Percentiles rank a stretch among this genome's conserved stretches.
Evolutionary conservation across 1,140 invertebrate species (phyloP).

Genomic region (Euwallacea fornicatus): DNA sequence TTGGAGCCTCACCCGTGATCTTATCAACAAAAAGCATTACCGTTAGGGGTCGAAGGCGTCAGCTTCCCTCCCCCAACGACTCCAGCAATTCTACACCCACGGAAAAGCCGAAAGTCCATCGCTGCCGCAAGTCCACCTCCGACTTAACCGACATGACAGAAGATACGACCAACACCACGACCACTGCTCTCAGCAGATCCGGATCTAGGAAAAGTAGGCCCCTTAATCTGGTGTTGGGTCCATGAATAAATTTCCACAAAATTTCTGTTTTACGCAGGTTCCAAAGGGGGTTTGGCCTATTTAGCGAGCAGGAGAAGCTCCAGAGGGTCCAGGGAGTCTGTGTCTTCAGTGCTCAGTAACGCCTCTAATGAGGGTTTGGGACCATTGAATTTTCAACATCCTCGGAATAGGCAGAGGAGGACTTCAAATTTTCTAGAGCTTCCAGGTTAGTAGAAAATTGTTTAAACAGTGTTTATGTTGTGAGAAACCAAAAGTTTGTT

Average conservation of each 20-base stretch:
- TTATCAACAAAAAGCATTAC: too few relatives aligned
- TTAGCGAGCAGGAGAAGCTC: constrained; percentile 73
- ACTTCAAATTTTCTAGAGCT: constrained; percentile 86
- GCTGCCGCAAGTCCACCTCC: constrained; percentile 70
- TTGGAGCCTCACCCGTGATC: too few relatives aligned
- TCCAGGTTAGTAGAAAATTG: constrained; percentile 62
- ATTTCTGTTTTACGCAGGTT: constrained; percentile 17
- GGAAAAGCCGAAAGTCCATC: constrained; percentile 40
- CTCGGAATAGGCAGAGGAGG: constrained; percentile 70
- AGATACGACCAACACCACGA: constrained; percentile 61
- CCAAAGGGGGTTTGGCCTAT: constrained; percentile 65
- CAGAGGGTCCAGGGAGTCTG: constrained; percentile 69
- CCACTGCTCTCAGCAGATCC: constrained; percentile 63
- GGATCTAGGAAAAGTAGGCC: constrained; percentile 59
- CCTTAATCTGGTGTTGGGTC: not conserved
- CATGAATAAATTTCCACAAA: constrained; percentile 1
- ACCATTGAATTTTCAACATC: constrained; percentile 74
- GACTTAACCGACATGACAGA: constrained; percentile 69
- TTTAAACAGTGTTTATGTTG: not conserved
- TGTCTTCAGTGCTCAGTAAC: constrained; percentile 68
- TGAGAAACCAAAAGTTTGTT: not conserved
- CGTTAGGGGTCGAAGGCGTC: constrained; percentile 27
- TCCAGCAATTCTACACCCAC: constrained; percentile 47
- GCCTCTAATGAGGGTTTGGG: constrained; percentile 76
- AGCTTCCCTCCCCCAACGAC: constrained; percentile 34